A percentile compares a stretch with the other conserved stretches of the same genome.
These are phyloP conservation scores for Acanthoscelides obtectus DNA, from an alignment of 2,888 invertebrate genomes.

Conservation along the genomic window DNA sequence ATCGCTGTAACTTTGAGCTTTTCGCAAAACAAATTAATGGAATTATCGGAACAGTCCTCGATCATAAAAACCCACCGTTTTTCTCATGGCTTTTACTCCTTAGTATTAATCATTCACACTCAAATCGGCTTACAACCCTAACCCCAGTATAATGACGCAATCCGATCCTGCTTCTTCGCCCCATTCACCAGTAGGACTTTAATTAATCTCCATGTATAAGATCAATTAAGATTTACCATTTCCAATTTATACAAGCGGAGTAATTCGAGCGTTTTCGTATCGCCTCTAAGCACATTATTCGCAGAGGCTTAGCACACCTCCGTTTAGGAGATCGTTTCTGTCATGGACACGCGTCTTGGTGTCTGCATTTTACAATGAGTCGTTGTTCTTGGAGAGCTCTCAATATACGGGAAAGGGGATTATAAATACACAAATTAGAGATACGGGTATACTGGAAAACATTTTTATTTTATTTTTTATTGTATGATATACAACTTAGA, in stretches of 20 bases:
- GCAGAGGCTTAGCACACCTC: not conserved
- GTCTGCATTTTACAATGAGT: not conserved
- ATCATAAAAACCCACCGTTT: no score
- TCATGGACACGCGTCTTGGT: not conserved
- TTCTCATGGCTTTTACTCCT: no score
- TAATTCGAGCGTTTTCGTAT: not conserved
- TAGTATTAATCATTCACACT: not conserved
- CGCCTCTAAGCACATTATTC: not conserved
- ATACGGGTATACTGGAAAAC: no score
- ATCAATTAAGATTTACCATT: constrained; percentile 16
- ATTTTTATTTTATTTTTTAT: no score
- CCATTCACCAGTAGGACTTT: constrained; percentile 10
- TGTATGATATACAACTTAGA: no score
- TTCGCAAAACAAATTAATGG: no score
- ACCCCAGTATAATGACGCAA: not conserved
- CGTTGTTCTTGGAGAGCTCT: no score
- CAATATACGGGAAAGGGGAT: no score
- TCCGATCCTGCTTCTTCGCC: not conserved
- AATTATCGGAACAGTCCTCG: no score
- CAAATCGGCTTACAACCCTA: not conserved
- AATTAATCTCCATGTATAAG: constrained; percentile 14
- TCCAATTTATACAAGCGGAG: constrained; percentile 10
- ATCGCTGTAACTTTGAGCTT: no score
- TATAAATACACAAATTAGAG: no score
- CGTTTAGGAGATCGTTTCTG: not conserved